phyloP scores from a whole-genome alignment of 2,113 vertebrate species.

The Leucosticte australis region DNA sequence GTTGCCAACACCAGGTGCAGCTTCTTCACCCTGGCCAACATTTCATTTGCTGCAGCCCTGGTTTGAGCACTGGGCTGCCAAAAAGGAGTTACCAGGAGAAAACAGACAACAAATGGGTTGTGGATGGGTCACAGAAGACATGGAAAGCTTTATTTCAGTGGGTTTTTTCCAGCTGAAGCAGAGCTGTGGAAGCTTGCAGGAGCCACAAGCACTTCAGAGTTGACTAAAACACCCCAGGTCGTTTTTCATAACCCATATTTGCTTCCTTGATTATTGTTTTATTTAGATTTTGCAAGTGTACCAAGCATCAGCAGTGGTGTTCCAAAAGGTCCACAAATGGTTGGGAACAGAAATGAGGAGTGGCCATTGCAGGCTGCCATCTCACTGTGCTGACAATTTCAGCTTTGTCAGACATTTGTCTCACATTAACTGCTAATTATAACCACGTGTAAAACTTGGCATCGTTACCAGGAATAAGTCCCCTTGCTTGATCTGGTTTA shows the following conservation, averaged over 20 bases:
- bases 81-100: background rate
- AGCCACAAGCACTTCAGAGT: accelerated
- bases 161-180: background rate
- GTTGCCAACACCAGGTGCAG: background rate
- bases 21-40: background rate
- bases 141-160: background rate
- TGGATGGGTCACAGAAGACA: too few species aligned
- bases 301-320: background rate
- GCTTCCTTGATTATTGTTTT: background rate
- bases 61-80: background rate
- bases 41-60: background rate
- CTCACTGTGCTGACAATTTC: background rate
- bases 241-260: background rate
- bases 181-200: background rate
- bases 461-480: background rate
- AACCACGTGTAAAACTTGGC: background rate
- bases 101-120: accelerated
- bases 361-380: background rate
- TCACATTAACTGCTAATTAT: background rate
- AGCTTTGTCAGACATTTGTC: background rate
- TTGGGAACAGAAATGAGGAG: background rate
- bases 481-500: background rate
- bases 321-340: background rate
- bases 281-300: background rate
- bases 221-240: background rate